Percentiles rank a stretch among this genome's conserved stretches.
These are phyloP conservation scores for Sinocyclocheilus anophthalmus DNA, from an alignment of 2,113 vertebrate genomes.

Conservation along the genomic window DNA sequence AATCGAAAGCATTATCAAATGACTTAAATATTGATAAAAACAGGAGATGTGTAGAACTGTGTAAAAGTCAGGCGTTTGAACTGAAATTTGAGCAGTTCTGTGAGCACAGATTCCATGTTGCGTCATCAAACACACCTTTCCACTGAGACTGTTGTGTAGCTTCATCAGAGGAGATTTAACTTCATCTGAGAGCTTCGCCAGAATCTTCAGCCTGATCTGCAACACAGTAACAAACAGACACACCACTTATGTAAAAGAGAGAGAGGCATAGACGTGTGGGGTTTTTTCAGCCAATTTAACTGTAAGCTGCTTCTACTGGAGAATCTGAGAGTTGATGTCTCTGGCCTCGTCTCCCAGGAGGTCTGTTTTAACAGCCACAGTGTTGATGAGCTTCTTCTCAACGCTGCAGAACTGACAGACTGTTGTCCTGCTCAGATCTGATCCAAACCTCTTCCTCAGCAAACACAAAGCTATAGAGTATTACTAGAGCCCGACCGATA, in stretches of 20 bases:
- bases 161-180: constrained; percentile 85
- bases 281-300: too few relatives aligned
- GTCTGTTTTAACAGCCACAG: too few relatives aligned
- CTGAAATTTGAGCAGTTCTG: neutral
- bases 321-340: too few relatives aligned
- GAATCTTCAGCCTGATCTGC: constrained; percentile 83
- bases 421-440: too few relatives aligned
- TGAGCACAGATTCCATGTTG: neutral
- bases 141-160: constrained; percentile 87
- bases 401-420: too few relatives aligned
- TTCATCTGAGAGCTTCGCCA: constrained; percentile 88
- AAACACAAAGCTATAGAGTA: too few relatives aligned
- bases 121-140: constrained; percentile 80
- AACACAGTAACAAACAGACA: neutral
- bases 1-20: neutral
- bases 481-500: too few relatives aligned
- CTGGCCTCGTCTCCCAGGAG: too few relatives aligned
- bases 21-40: neutral
- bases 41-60: neutral
- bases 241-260: neutral
- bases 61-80: neutral
- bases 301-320: too few relatives aligned
- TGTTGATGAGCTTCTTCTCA: too few relatives aligned
- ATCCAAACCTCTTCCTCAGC: too few relatives aligned
- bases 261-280: neutral